Evolutionary conservation across 2,113 vertebrate genomes (phyloP), one percentile per base, ranked within the genome.

Genomic region (Macroglossus sobrinus): DNA sequence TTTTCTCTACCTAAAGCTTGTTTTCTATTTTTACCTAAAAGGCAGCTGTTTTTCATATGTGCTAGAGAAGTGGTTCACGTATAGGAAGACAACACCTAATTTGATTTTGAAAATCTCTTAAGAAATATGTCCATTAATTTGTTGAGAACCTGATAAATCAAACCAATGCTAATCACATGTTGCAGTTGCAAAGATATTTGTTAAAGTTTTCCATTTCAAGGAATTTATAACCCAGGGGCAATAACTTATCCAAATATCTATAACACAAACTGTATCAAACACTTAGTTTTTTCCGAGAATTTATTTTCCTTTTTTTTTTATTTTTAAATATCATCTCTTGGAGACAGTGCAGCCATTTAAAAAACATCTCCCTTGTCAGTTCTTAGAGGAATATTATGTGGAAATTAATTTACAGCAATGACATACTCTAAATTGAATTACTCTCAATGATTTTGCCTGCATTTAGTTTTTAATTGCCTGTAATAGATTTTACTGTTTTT

Each of bases 61-160:
- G 28, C 16, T 11, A 84, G 4, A 76, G 6, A 66, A 85, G 21
- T 89, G 74, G 30, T 86, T 82, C 38, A 26, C 9, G 28, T 68
- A 6, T 22, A 69, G 24, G 35, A 4, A 79, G 43, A 85, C 1
- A 47, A 40, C 3, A 74, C 4, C 35, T 79, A 47, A 79, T 72
- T 90, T 85, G 72, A 93, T 74, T 96, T 89, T 55, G n/a, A 93
- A 57, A 4, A 78, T 95, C 21, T 22, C 19, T 84, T 61, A 82
- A 55, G 45, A 84, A 63, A 43, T 93, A 21, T 59, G 45, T 57
- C 16, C n/a, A n/a, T 40, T 81, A 16, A 55, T 91, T 68, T 85
- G 26, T 24, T 80, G 35, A 59, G 53, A 93, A 82, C 5, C 12
- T 76, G 6, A 9, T 55, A 92, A 90, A 66, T 95, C 4, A 33